Evolutionary conservation across 2,888 invertebrate species (phyloP), one percentile per base, ranked within the genome.

Genomic region (Hirtodrosophila trivittata): DNA sequence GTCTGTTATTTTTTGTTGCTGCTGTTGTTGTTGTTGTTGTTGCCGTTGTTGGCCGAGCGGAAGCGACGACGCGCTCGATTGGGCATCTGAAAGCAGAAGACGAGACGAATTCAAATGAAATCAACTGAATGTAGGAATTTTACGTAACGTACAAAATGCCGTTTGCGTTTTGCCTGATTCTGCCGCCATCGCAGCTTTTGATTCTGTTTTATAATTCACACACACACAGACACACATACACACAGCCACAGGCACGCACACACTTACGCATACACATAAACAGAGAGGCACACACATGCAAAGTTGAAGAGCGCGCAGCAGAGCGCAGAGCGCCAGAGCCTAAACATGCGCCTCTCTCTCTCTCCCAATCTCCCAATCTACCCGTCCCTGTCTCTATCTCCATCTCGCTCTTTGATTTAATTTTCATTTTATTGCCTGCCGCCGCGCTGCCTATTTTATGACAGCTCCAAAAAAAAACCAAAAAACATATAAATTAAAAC

Each of bases 161-260:
- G 75, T 72, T 71, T 71, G 65, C 66, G 59, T 66, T 66, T 60
- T 66, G 66, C 43, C 55, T 49, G 77, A 73, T 77, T 77, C 81
- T 76, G 65, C 57, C 70, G 75, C 67, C 59, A 77, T 65, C 78
- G 76, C 78, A 78, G 80, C 83, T 80, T 80, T 80, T 80, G 86
- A 85, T 80, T 80, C 86, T 80, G 86, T 85, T 80, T 80, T 80
- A 80, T 80, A 80, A 80, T 80, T 80, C 86, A 65, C 56, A 66
- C 60, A 25, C 49, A 70, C 50, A 60, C 66, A 49, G 13, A 37
- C 54, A 38, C 16, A 38, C 42, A 43, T 37, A 12, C 42, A 63
- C 42, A 21, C 35, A n/a, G 8, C 3, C 39, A 28, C 13, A 30
- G 3, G 30, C 8, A 21, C 25, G 3, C 18, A 43, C 14, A 21